Conservation (phyloP, 2,797 vertebrate genomes). For the Salarias fasciatus region DNA sequence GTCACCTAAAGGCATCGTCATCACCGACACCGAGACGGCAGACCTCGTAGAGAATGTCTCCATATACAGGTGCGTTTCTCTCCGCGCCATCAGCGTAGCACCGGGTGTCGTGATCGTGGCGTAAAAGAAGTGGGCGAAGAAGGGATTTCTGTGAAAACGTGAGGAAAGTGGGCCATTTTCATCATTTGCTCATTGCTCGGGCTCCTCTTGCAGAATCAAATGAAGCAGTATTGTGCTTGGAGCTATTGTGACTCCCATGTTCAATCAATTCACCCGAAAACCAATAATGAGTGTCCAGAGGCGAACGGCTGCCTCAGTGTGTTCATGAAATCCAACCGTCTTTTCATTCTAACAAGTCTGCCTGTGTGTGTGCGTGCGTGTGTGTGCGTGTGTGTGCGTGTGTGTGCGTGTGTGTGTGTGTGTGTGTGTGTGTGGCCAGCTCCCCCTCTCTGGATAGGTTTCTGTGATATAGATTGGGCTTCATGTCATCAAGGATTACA, state of each 20-base stretch:
- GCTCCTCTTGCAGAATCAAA: conserved; percentile 18
- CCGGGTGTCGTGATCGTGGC: no score
- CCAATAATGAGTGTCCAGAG: conserved; percentile 25
- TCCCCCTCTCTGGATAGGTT: conserved; percentile 20
- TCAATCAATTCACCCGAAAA: conserved; percentile 33
- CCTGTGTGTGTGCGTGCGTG: conserved; percentile 12
- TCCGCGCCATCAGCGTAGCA: no score
- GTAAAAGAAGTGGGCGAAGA: neutral
- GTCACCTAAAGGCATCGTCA: conserved; percentile 89
- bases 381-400: conserved; percentile 29
- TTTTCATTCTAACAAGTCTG: conserved; percentile 11
- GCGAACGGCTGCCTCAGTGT: conserved; percentile 8
- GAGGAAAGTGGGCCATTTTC: conserved; percentile 21
- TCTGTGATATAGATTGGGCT: conserved; percentile 33
- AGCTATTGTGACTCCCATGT: conserved; percentile 26
- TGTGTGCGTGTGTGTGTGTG: neutral
- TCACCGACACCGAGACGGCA: conserved; percentile 87
- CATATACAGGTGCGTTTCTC: conserved; percentile 88
- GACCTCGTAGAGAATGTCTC: conserved; percentile 90
- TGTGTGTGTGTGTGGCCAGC: conserved; percentile 24
- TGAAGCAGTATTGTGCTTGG: conserved; percentile 22
- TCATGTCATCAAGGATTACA: conserved; percentile 51
- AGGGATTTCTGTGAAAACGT: neutral
- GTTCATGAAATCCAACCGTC: conserved; percentile 14
- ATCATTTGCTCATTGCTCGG: conserved; percentile 10